A percentile compares a stretch with the other conserved stretches of the same genome.
These are phyloP conservation scores for Antigone vipio DNA, from an alignment of 2,113 vertebrate species.

Conservation along the genomic window DNA sequence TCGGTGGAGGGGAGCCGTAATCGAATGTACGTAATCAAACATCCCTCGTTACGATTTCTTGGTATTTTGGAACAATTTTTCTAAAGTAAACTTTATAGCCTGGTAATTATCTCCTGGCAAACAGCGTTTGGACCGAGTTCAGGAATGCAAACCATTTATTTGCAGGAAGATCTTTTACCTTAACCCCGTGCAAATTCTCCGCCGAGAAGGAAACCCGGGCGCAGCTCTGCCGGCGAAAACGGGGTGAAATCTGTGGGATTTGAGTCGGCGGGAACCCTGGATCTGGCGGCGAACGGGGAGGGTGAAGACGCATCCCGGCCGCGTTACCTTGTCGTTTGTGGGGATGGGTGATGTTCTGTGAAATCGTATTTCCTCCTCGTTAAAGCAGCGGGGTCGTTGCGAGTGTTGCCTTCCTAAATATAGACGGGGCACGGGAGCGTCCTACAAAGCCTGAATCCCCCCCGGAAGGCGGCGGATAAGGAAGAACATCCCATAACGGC, in stretches of 20 bases:
- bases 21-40: rapidly evolving
- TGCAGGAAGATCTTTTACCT: background rate
- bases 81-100: background rate
- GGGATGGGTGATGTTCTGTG: background rate
- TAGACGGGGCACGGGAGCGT: background rate
- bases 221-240: background rate
- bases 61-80: background rate
- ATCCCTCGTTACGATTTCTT: rapidly evolving
- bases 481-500: rapidly evolving
- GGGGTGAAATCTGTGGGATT: background rate
- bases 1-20: background rate
- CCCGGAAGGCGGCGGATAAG: rapidly evolving
- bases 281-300: rapidly evolving
- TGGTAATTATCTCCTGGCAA: background rate
- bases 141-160: background rate
- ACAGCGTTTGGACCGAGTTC: background rate
- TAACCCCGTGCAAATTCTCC: rapidly evolving
- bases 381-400: background rate
- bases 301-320: background rate
- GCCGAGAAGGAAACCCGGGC: rapidly evolving
- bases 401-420: background rate
- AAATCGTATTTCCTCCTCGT: background rate
- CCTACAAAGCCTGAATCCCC: background rate
- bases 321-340: rapidly evolving
- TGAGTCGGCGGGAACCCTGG: rapidly evolving